Conservation (phyloP, 2,113 vertebrate genomes). For the Piaya cayana region DNA sequence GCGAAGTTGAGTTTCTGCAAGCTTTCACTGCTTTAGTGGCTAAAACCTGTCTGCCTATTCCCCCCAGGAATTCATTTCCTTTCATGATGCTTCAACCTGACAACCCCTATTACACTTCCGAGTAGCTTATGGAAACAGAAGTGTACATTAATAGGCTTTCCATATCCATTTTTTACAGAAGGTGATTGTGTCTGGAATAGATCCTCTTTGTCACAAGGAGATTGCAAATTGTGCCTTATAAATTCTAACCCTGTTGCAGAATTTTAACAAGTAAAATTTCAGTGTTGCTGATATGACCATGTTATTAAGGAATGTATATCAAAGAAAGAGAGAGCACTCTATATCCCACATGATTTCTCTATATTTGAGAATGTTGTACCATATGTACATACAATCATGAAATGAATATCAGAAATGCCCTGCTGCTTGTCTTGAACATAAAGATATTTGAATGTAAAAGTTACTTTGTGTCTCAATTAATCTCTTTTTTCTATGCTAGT, state of each 20-base stretch:
- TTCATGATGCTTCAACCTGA: background rate
- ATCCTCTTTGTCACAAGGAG: background rate
- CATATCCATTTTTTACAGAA: background rate
- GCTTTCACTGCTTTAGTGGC: background rate
- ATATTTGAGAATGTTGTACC: rapidly evolving
- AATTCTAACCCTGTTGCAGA: background rate
- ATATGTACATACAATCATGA: background rate
- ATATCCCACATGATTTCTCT: background rate
- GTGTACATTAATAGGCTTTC: background rate
- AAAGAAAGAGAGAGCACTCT: background rate
- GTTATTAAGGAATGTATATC: background rate
- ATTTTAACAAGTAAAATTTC: background rate
- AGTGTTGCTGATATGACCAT: background rate
- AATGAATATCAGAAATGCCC: background rate
- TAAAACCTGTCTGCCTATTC: background rate
- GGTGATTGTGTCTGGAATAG: background rate
- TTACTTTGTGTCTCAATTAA: background rate
- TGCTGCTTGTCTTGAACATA: background rate
- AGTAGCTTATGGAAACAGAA: background rate
- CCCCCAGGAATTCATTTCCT: background rate
- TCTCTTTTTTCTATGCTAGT: background rate
- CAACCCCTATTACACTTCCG: background rate
- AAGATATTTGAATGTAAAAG: background rate
- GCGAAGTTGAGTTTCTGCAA: background rate
- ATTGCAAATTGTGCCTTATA: background rate